Base-by-base conservation (phyloP, 2,797 vertebrate species). In the Linurgus olivaceus region DNA sequence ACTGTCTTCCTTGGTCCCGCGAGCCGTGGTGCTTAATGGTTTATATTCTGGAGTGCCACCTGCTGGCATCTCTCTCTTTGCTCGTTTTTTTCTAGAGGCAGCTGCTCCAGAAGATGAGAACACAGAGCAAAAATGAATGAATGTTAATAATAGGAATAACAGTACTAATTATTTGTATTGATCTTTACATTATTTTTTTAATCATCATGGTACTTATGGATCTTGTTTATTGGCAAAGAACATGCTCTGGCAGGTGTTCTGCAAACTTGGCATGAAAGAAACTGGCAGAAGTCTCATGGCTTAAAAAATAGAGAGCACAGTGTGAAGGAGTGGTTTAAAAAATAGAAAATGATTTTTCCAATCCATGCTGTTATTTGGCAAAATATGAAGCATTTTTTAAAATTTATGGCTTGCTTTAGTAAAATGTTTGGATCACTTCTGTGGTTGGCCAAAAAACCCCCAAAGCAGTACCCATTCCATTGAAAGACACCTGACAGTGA, bases 1-100 rank as follows among this genome's bases (percentile, higher is more conserved):
- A 7, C 8, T 38, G 48, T 3, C 18, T 71, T 50, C 16, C 38
- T 40, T 86, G 42, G 37, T 79, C 20, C 16, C 4, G 3, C 1
- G 7, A 54, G 11, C 20, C 18, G 20, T 44, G 42, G 28, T 58
- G 51, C n/a, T 58, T 47, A 28, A 20, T 54, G 78, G 71, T 88
- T 74, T 37, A 0, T 68, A 66, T 95, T 96, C 42, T 83, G 91
- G 91, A 83, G 84, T 93, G 94, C 95, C 94, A 95, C 76, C 94
- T 96, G 67, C 87, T 96, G 94, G 91, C 65, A 58, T 28, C 48
- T 61, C 50, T 47, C n/a, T 75, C 35, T 83, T 62, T 2, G 3
- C 28, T 61, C 23, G 11, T 37, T 37, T 37, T 63, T 54, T 68
- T 70, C 75, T 63, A 8, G 75, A 74, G 42, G 50, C 29, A 74